Evolutionary conservation across 2,888 invertebrate species (phyloP), one percentile per base, ranked within the genome.

Genomic region (Eulithis prunata): DNA sequence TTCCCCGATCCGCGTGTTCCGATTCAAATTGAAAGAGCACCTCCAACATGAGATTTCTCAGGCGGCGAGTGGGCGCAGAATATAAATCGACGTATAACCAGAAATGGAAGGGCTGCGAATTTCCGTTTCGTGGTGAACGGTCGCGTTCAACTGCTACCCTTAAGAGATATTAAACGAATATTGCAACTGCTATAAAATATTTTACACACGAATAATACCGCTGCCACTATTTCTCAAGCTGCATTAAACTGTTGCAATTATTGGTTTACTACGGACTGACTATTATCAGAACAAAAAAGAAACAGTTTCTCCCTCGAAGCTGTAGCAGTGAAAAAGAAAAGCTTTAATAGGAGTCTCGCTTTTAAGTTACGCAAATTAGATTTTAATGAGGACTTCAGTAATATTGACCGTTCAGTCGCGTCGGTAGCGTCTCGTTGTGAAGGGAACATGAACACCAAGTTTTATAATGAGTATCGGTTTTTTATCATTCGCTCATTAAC

Each of bases 1-100:
- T 91, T 91, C 90, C 88, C 90, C 91, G 92, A 91, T 90, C 90
- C 89, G 89, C 92, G 91, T 91, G 92, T 92, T 92, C 91, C 92
- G 92, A 91, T 93, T 93, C 92, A 93, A 93, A 93, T 93, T 92
- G 93, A 93, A 93, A 93, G 93, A 93, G 93, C 93, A 91, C 91
- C 91, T 90, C 88, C 90, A 89, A 92, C 93, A 91, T 90, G 90
- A 93, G 92, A 93, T 93, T 92, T 91, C 91, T 92, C 88, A 89
- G 92, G 85, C 91, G 89, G 91, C 90, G 91, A 91, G 91, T 91
- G 90, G 91, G 91, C 89, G 87, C 90, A 88, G 92, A 93, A 93
- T 92, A 93, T 93, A 93, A 92, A 93, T 93, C 91, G 91, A 85
- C 91, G 88, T 88, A 93, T 93, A 93, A 91, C 91, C 88, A 90